A percentile compares a stretch with the other conserved stretches of the same genome.
Evolutionary conservation across 2,888 invertebrate genomes (phyloP).

Genomic region (Cerceris rybyensis): DNA sequence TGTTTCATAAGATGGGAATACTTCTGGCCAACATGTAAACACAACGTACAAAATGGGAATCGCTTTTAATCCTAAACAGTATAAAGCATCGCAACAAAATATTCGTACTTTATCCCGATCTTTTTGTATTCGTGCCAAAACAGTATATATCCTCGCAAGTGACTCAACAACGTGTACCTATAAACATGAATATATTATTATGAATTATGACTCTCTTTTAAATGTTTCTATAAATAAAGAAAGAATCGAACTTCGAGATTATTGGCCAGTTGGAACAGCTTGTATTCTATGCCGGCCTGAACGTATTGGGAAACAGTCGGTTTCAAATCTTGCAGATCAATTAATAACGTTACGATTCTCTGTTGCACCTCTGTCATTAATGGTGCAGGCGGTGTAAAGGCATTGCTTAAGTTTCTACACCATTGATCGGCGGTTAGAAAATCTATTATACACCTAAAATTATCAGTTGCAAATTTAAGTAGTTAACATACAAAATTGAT

Average conservation of each 20-base stretch:
- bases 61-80: conserved; percentile 79
- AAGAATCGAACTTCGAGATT: conserved; percentile 46
- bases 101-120: conserved; percentile 81
- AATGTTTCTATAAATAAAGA: neutral
- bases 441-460: conserved; percentile 70
- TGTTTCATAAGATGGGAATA: conserved; percentile 78
- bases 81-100: conserved; percentile 82
- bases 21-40: conserved; percentile 82
- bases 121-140: conserved; percentile 74
- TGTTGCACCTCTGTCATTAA: conserved; percentile 81
- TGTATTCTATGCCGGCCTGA: conserved; percentile 69
- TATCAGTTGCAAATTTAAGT: neutral
- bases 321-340: conserved; percentile 73
- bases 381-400: conserved; percentile 82
- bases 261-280: conserved; percentile 66
- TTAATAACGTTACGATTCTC: conserved; percentile 79
- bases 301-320: conserved; percentile 66
- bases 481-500: neutral
- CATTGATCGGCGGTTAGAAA: conserved; percentile 58
- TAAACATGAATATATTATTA: conserved; percentile 17
- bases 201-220: conserved; percentile 5
- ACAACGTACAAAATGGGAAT: conserved; percentile 78
- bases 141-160: conserved; percentile 69
- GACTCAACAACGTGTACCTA: conserved; percentile 64
- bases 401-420: conserved; percentile 75